phyloP scores from a whole-genome alignment of 2,888 invertebrate genomes.

The Pelosia muscerda region DNA sequence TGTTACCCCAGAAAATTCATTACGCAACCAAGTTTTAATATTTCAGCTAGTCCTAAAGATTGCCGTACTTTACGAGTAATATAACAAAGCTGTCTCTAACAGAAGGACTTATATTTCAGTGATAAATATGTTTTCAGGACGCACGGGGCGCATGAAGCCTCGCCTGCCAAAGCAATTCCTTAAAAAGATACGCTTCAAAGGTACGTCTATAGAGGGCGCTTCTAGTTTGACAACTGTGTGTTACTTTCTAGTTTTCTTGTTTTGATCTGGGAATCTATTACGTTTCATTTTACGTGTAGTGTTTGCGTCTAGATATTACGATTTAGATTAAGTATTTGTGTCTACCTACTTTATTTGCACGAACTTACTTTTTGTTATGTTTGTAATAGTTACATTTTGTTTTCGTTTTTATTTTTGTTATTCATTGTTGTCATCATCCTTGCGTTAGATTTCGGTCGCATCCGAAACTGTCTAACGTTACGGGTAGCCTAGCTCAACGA shows the following conservation, averaged over 20 bases:
- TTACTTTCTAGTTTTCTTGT: slow-evolving; percentile 26
- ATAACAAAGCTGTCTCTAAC: neutral
- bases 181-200: slow-evolving; percentile 82
- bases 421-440: too few relatives aligned
- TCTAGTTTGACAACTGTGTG: slow-evolving; percentile 42
- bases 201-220: slow-evolving; percentile 79
- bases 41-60: neutral
- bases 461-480: too few relatives aligned
- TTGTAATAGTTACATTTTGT: neutral
- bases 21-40: neutral
- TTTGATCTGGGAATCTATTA: slow-evolving; percentile 25
- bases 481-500: too few relatives aligned
- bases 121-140: slow-evolving; percentile 70
- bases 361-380: neutral
- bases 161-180: slow-evolving; percentile 75
- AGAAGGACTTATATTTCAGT: slow-evolving; percentile 34
- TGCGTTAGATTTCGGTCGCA: too few relatives aligned
- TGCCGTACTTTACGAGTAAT: neutral
- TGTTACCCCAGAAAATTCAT: neutral
- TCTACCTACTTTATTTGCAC: neutral
- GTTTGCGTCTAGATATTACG: neutral
- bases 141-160: slow-evolving; percentile 73
- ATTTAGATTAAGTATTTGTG: neutral
- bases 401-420: neutral
- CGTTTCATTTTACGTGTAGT: slow-evolving; percentile 19